Percentiles rank a stretch among this genome's conserved stretches.
phyloP scores from a whole-genome alignment of 2,113 vertebrate species.

The Pheucticus melanocephalus region DNA sequence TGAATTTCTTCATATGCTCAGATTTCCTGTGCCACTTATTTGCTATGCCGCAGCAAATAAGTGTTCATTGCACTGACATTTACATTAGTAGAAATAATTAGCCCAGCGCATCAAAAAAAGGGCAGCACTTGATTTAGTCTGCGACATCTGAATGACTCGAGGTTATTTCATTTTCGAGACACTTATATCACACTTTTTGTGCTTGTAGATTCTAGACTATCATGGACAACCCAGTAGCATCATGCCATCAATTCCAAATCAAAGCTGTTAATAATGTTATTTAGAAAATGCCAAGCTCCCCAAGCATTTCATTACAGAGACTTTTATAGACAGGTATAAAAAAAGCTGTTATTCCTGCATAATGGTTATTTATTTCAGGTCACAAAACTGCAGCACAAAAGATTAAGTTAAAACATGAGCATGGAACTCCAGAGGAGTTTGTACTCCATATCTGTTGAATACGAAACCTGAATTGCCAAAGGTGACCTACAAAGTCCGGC shows the following conservation, averaged over 20 bases:
- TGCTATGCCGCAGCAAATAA: conserved; percentile 53
- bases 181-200: not conserved
- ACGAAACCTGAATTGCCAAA: not conserved
- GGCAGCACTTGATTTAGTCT: conserved; percentile 63
- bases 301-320: conserved; percentile 42
- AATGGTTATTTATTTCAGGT: not conserved
- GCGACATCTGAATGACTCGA: conserved; percentile 50
- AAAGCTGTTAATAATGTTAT: conserved; percentile 54
- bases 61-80: conserved; percentile 62
- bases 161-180: conserved; percentile 59
- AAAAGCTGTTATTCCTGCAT: conserved; percentile 34
- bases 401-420: not conserved
- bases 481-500: not conserved
- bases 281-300: conserved; percentile 45
- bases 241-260: conserved; percentile 44
- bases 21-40: conserved; percentile 32
- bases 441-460: not conserved
- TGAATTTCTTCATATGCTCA: not conserved
- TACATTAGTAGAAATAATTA: conserved; percentile 68
- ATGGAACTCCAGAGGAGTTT: not conserved
- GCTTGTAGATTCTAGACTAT: not conserved
- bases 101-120: conserved; percentile 45
- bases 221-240: not conserved
- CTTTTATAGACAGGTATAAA: conserved; percentile 35
- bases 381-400: not conserved